phyloP scores from a whole-genome alignment of 2,797 vertebrate genomes.

The Chloroceryle amazona region DNA sequence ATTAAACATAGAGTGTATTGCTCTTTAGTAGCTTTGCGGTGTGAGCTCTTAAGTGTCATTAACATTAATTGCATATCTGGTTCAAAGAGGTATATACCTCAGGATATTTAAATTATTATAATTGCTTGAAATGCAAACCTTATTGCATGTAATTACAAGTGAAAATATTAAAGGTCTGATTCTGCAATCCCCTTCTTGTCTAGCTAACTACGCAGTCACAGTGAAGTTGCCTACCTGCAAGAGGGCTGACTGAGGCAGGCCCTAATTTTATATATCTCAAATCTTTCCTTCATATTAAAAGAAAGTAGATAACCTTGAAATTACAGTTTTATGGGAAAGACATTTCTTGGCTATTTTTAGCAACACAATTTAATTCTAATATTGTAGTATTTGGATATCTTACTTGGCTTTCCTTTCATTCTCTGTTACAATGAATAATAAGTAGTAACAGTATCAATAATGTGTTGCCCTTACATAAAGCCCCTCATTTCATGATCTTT shows the following conservation, averaged over 20 bases:
- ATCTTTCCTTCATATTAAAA: neutral
- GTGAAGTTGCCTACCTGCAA: neutral
- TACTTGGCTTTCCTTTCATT: neutral
- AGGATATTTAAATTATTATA: neutral
- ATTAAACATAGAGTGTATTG: neutral
- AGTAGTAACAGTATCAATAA: neutral
- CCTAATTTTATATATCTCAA: neutral
- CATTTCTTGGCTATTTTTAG: neutral
- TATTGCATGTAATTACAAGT: neutral
- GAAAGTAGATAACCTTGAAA: neutral
- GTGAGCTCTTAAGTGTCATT: neutral
- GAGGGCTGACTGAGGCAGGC: neutral
- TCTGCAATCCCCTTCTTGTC: neutral
- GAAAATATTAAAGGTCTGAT: neutral
- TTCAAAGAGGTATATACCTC: neutral
- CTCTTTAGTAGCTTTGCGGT: neutral
- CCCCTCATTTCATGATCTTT: neutral
- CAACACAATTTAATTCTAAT: neutral
- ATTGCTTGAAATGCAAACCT: neutral
- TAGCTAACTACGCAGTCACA: neutral
- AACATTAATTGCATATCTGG: neutral
- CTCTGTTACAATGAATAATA: neutral
- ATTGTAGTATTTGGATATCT: neutral
- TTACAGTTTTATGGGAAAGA: neutral
- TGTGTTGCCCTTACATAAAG: rapidly evolving